A percentile compares a stretch with the other conserved stretches of the same genome.
Evolutionary conservation across 2,888 invertebrate species (phyloP).

Genomic region (Drosophila diplacantha): DNA sequence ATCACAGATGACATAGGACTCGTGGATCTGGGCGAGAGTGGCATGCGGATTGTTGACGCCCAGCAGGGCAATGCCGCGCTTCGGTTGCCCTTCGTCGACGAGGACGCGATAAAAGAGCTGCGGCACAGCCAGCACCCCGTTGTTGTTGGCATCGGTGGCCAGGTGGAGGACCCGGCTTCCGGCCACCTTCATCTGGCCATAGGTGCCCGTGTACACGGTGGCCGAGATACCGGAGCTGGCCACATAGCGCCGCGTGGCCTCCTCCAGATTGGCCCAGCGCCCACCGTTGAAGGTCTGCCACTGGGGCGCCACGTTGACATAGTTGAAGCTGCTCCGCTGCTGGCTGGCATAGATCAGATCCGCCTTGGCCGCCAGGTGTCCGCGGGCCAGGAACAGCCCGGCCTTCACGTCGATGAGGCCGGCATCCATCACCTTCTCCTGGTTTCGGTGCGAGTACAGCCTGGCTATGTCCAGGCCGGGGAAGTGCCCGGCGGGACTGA

Average conservation of each 20-base stretch:
- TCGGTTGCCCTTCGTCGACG: slow-evolving; percentile 74
- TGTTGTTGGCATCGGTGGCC: slow-evolving; percentile 66
- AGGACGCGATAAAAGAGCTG: slow-evolving; percentile 80
- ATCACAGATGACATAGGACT: slow-evolving; percentile 66
- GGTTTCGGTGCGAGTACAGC: slow-evolving; percentile 74
- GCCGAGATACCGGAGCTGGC: slow-evolving; percentile 68
- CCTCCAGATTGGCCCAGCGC: slow-evolving; percentile 80
- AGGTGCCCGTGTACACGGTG: slow-evolving; percentile 80
- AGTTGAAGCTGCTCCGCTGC: slow-evolving; percentile 80
- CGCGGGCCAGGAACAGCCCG: slow-evolving; percentile 77
- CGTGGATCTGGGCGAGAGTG: slow-evolving; percentile 59
- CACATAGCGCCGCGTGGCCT: slow-evolving; percentile 78
- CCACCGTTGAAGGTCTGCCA: slow-evolving; percentile 81
- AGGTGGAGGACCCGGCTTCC: slow-evolving; percentile 70
- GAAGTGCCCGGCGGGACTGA: slow-evolving; percentile 75
- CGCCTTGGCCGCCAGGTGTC: slow-evolving; percentile 79
- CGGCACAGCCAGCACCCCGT: slow-evolving; percentile 79
- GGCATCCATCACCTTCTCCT: slow-evolving; percentile 66
- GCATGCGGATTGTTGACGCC: slow-evolving; percentile 77
- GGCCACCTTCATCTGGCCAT: slow-evolving; percentile 79
- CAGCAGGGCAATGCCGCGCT: slow-evolving; percentile 79
- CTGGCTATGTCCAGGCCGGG: slow-evolving; percentile 64
- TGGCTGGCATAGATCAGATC: slow-evolving; percentile 79
- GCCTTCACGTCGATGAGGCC: slow-evolving; percentile 49
- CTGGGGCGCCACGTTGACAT: slow-evolving; percentile 80